phyloP scores from a whole-genome alignment of 2,797 vertebrate species.

The Melopsittacus undulatus region DNA sequence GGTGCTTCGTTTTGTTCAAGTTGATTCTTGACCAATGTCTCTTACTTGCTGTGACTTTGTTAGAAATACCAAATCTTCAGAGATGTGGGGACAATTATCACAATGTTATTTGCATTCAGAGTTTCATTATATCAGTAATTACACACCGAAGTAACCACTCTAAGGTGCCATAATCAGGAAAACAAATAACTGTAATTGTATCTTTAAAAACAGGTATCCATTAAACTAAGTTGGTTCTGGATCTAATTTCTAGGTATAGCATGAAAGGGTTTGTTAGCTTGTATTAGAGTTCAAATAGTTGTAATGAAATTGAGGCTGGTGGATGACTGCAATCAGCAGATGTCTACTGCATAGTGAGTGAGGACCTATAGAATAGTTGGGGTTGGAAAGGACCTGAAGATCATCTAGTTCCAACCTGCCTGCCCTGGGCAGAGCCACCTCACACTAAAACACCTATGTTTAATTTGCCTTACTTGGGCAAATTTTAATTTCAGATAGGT shows the following conservation, averaged over 20 bases:
- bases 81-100: background rate
- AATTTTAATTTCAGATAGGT: background rate
- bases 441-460: background rate
- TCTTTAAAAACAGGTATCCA: background rate
- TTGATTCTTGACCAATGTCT: background rate
- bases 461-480: background rate
- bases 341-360: background rate
- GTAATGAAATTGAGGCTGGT: background rate
- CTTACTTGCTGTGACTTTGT: background rate
- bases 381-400: background rate
- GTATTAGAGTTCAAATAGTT: background rate
- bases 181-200: background rate
- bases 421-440: background rate
- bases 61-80: background rate
- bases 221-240: background rate
- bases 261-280: background rate
- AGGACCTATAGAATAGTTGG: background rate
- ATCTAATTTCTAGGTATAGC: background rate
- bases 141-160: background rate
- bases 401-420: background rate
- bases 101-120: background rate
- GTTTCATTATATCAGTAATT: background rate
- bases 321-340: background rate
- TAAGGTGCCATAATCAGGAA: background rate
- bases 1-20: background rate